A percentile compares a stretch with the other conserved stretches of the same genome.
Conservation (phyloP, 2,888 invertebrate species). For the Philonicus albiceps region DNA sequence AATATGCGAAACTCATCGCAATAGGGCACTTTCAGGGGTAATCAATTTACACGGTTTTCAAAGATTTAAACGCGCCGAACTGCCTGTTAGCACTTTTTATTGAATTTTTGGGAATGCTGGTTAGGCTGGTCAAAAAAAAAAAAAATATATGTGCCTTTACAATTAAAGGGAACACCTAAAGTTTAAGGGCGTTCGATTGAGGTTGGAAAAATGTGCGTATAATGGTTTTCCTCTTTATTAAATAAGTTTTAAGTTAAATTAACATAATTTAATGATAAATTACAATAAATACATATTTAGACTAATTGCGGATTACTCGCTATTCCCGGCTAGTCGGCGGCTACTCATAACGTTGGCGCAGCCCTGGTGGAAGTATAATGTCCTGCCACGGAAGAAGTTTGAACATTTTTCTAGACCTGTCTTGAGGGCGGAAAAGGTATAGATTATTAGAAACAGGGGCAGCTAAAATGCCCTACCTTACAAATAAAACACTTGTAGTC, state of each 20-base stretch:
- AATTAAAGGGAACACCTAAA: not conserved
- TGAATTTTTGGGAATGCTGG: not conserved
- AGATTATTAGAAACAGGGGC: not conserved
- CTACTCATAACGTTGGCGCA: constrained; percentile 63
- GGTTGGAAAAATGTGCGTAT: not conserved
- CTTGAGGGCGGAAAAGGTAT: constrained; percentile 51
- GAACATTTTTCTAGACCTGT: constrained; percentile 63
- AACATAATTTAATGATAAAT: constrained; percentile 26
- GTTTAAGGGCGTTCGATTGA: not conserved
- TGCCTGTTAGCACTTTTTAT: not conserved
- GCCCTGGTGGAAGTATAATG: constrained; percentile 62
- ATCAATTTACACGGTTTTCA: constrained; percentile 16
- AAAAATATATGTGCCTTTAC: not conserved
- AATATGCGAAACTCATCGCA: constrained; percentile 12
- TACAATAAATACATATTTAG: constrained; percentile 23
- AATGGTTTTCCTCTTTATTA: constrained; percentile 20
- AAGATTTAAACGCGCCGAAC: not conserved
- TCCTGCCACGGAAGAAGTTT: constrained; percentile 61
- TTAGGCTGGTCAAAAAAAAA: not conserved
- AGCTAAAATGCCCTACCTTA: constrained; percentile 67
- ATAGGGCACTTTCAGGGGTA: not conserved
- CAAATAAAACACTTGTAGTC: constrained; percentile 77
- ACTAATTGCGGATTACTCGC: constrained; percentile 1
- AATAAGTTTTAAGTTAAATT: constrained; percentile 26
- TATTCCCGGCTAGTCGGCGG: constrained; percentile 55